phyloP scores from a whole-genome alignment of 2,113 vertebrate species.

The Spizaetus ornatus region DNA sequence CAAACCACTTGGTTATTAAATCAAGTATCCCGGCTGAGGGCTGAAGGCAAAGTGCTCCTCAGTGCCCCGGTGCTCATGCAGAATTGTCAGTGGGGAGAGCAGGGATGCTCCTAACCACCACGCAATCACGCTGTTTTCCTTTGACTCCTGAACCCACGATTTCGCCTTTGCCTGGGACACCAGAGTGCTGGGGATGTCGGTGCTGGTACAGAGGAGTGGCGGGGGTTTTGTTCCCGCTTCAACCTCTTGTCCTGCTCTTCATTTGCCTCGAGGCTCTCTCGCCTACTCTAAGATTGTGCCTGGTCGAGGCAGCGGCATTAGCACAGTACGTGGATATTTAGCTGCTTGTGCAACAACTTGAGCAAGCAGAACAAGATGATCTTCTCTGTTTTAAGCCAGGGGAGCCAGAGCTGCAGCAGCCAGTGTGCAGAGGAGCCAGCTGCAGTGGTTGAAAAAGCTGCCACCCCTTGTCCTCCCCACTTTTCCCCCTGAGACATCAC shows the following conservation, averaged over 20 bases:
- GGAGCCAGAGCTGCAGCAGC: background rate
- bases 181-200: accelerated
- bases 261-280: accelerated
- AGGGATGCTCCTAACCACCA: background rate
- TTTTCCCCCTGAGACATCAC: background rate
- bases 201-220: accelerated
- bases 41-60: background rate
- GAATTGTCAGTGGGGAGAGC: background rate
- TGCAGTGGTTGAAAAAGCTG: background rate
- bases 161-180: background rate
- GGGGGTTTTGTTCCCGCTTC: too few species aligned
- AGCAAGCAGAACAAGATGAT: background rate
- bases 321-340: accelerated
- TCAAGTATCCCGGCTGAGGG: background rate
- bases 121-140: accelerated
- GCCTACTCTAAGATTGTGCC: accelerated
- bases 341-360: background rate
- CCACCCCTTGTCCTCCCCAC: background rate
- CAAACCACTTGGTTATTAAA: background rate
- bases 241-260: background rate
- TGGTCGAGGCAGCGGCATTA: background rate
- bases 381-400: background rate
- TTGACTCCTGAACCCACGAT: background rate
- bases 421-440: background rate
- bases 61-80: accelerated